Percentiles rank a stretch among this genome's conserved stretches.
phyloP scores from a whole-genome alignment of 1,140 invertebrate genomes.

The Argopecten irradians region DNA sequence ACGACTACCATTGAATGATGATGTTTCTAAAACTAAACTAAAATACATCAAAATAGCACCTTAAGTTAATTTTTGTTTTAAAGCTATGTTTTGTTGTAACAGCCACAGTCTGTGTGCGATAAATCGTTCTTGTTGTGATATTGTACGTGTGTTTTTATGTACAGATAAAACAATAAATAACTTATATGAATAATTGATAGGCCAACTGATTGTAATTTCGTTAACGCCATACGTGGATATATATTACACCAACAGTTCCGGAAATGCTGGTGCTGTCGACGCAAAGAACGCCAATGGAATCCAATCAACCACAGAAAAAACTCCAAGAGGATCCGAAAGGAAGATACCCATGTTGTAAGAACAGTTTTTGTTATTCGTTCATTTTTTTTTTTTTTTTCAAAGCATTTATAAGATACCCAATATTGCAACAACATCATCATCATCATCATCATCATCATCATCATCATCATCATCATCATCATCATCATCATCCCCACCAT shows the following conservation, averaged over 20 bases:
- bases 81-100: neutral
- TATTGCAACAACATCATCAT: too few relatives aligned
- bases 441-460: too few relatives aligned
- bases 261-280: neutral
- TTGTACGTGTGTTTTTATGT: neutral
- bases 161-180: neutral
- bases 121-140: neutral
- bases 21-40: too few relatives aligned
- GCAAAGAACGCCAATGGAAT: neutral
- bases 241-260: neutral
- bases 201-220: neutral
- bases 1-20: too few relatives aligned
- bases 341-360: constrained; percentile 21
- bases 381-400: too few relatives aligned
- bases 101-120: neutral
- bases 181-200: neutral
- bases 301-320: neutral
- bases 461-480: too few relatives aligned
- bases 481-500: too few relatives aligned
- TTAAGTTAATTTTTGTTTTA: too few relatives aligned
- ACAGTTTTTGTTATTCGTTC: too few relatives aligned
- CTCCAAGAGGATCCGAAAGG: constrained; percentile 13
- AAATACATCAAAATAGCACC: too few relatives aligned
- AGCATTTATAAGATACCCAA: too few relatives aligned
- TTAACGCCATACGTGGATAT: neutral